These are phyloP conservation scores for Eremobia ochroleuca DNA, from an alignment of 2,888 invertebrate genomes.

Conservation along the genomic window DNA sequence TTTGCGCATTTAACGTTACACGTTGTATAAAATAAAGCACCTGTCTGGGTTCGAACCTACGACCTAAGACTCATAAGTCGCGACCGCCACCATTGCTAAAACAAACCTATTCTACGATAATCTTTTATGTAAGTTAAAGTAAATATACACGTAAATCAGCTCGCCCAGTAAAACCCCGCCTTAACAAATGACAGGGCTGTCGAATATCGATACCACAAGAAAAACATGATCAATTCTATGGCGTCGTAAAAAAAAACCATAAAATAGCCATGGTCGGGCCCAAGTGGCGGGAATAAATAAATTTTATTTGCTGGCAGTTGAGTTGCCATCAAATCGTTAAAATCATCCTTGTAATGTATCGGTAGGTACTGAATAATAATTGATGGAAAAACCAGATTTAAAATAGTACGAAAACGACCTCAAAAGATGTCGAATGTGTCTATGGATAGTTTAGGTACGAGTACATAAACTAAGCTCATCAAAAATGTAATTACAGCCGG, in stretches of 20 bases:
- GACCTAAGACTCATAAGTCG: too few relatives aligned
- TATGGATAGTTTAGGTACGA: neutral
- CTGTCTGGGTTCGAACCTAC: neutral
- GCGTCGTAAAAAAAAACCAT: conserved; percentile 78
- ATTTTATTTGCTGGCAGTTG: conserved; percentile 48
- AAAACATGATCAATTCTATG: conserved; percentile 77
- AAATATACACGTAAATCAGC: neutral
- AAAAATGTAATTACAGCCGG: too few relatives aligned
- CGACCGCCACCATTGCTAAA: neutral
- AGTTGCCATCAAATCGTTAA: conserved; percentile 47
- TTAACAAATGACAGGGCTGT: conserved; percentile 25
- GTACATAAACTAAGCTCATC: neutral
- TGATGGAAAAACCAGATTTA: neutral
- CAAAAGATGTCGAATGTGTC: neutral
- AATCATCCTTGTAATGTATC: conserved; percentile 35
- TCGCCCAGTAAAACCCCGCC: neutral
- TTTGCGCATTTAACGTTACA: too few relatives aligned
- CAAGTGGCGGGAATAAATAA: conserved; percentile 54
- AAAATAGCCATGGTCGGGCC: conserved; percentile 72
- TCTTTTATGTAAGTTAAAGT: neutral
- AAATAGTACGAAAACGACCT: neutral
- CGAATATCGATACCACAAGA: conserved; percentile 35
- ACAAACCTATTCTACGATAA: neutral
- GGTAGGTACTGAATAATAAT: conserved; percentile 13
- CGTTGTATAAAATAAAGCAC: too few relatives aligned